Base-by-base conservation (phyloP, 2,797 vertebrate species). In the Eremophila alpestris region DNA sequence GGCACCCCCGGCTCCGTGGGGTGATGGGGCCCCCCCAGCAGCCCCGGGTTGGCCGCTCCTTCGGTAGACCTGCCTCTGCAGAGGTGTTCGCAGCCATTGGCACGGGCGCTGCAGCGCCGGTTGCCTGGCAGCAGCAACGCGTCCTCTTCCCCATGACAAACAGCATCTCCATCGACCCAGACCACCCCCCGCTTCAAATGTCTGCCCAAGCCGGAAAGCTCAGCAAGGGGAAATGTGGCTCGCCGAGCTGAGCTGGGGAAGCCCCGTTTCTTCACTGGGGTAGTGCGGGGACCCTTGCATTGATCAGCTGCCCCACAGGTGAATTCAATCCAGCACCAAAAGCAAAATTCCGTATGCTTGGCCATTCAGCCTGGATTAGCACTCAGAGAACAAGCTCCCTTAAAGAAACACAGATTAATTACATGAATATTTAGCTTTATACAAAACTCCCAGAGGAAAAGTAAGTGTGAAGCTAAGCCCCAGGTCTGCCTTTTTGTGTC, bases 71-170 rank as follows among this genome's bases (percentile, higher is more conserved):
- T 93, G 95, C 96, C 96, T 95, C 95, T 95, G 96, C 96, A 95
- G 96, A 96, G 96, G 94, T 34, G 91, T 7, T 83, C 6, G 59
- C 91, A 95, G 96, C 95, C 96, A 79, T 32, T 86, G 94, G 95
- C 94, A 88, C 80, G 3, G 91, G 87, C 16, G 32, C 96, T 94
- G 96, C 95, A 21, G 96, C 69, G 85, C 84, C 17, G 87, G 96
- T 95, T 96, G 96, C 96, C 95, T 90, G 96, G 96, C 96, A 96
- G 96, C 96, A 14, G 46, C 11, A 75, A 16, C 43, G 90, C 85
- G 46, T 95, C 95, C 93, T 93, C 85, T 49, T 92, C 85, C 68
- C 94, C 91, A 10, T 12, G 93, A 63, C 93, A 75, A 83, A 43
- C 85, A 83, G 22, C 89, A 12, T 80, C 91, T 83, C 79, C 87